Evolutionary conservation across 1,140 invertebrate species (phyloP).

Genomic region (Sinella curviseta): DNA sequence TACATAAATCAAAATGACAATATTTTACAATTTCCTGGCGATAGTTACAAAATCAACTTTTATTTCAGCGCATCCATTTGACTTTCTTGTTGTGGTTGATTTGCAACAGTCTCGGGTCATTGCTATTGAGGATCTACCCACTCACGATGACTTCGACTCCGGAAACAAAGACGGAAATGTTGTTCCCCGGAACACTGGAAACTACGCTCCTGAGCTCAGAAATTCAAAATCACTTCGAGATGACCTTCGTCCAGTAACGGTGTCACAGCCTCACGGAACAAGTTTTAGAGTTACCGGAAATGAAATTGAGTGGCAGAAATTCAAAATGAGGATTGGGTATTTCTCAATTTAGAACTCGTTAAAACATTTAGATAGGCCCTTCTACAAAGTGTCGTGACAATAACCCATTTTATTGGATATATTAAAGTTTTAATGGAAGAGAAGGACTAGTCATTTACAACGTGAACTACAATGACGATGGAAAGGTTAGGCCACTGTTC

Average conservation of each 20-base stretch:
- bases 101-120: conserved; percentile 13
- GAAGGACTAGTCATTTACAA: conserved; percentile 29
- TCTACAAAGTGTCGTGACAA: background rate
- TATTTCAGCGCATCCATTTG: conserved; percentile 32
- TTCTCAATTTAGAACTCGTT: background rate
- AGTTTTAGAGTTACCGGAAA: conserved; percentile 23
- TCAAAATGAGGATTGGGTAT: conserved; percentile 32
- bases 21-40: background rate
- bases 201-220: conserved; percentile 26
- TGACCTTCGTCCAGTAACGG: conserved; percentile 6
- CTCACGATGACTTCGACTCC: conserved; percentile 13
- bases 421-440: conserved; percentile 22
- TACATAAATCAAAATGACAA: conserved; percentile 3
- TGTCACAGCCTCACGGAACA: background rate
- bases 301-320: conserved; percentile 31
- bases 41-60: background rate
- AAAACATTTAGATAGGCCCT: background rate
- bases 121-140: conserved; percentile 27
- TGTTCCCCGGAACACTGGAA: background rate
- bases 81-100: conserved; percentile 33
- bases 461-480: conserved; percentile 23
- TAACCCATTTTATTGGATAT: too few species aligned
- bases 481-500: conserved; percentile 18
- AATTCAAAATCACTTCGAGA: background rate
- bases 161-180: conserved; percentile 21